Evolutionary conservation across 2,113 vertebrate genomes (phyloP), one percentile per base, ranked within the genome.

Genomic region (Oenanthe melanoleuca): DNA sequence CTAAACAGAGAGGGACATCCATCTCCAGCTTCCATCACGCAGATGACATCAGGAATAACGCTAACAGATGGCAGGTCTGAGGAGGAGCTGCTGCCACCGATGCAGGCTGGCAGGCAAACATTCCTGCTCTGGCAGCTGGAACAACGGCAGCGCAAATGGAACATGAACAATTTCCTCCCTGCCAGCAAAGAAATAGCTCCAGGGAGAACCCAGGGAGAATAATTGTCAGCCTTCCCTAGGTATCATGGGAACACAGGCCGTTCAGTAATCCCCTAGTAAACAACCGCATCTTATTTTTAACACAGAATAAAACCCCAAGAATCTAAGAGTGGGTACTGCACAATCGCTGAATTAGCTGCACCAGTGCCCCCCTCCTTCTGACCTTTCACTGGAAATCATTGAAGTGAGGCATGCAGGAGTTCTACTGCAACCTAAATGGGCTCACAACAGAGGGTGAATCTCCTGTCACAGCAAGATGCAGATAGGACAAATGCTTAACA

Each of bases 171-270:
- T 96, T 96, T 96, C 89, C 90, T 97, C 93, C 89, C 88, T 0
- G 80, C 86, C 90, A 81, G 88, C 81, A 97, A 94, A 97, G 86
- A 95, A 96, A 95, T 63, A 80, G 86, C 93, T 86, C 55, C 71
- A 49, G 75, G 89, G 86, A 93, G 50, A 97, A 56, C 50, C 23
- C 37, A 80, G 40, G 61, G 71, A 96, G 86, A 80, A 49, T 86
- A 94, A 95, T 81, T 80, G 92, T 92, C 82, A 88, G 23, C 50
- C 71, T 93, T 15, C 74, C n/a, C 87, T 71, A 93, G 74, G 88
- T 93, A 93, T 81, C 69, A 65, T 77, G 89, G 93, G 75, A 94
- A 94, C 85, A 91, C 69, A 82, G 44, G 64, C 74, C 92, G 33
- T 86, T 79, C 81, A 74, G 84, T 75, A 86, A 95, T 89, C 56